Percentiles rank a stretch among this genome's conserved stretches.
Conservation (phyloP, 2,888 invertebrate genomes). For the Eupithecia centaureata region DNA sequence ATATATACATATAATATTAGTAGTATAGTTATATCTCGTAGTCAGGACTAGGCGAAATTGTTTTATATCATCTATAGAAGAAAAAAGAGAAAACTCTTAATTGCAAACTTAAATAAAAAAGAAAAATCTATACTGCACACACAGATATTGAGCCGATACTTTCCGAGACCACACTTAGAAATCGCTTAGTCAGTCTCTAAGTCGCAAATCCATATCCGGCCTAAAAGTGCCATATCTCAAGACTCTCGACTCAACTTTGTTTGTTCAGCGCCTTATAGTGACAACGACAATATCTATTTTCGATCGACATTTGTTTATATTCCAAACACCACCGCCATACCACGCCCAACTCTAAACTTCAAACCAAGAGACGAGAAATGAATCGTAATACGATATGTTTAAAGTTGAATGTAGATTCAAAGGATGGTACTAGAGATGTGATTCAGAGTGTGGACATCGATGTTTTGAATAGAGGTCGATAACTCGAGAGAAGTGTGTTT, state of each 20-base stretch:
- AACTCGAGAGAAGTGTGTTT: conserved; percentile 53
- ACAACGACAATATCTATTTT: conserved; percentile 78
- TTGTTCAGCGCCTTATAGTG: conserved; percentile 67
- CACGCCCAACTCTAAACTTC: conserved; percentile 41
- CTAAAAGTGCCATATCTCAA: conserved; percentile 50
- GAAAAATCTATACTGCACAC: neutral
- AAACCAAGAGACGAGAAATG: neutral
- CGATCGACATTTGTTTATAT: conserved; percentile 75
- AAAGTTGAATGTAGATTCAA: conserved; percentile 24
- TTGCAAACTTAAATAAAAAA: too few relatives aligned
- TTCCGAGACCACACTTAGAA: neutral
- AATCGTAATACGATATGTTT: fast-evolving
- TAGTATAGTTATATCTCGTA: too few relatives aligned
- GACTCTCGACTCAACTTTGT: conserved; percentile 50
- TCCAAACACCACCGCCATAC: conserved; percentile 66
- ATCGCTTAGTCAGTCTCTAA: conserved; percentile 24
- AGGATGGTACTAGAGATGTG: conserved; percentile 31
- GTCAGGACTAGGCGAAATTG: too few relatives aligned
- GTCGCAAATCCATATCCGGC: conserved; percentile 45
- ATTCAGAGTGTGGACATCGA: conserved; percentile 58
- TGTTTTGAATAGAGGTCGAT: conserved; percentile 75
- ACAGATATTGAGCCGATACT: neutral
- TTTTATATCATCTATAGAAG: too few relatives aligned
- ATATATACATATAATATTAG: too few relatives aligned
- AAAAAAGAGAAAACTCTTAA: too few relatives aligned